These are phyloP conservation scores for Neodiprion pinetum DNA, from an alignment of 1,140 invertebrate species.

Conservation along the genomic window DNA sequence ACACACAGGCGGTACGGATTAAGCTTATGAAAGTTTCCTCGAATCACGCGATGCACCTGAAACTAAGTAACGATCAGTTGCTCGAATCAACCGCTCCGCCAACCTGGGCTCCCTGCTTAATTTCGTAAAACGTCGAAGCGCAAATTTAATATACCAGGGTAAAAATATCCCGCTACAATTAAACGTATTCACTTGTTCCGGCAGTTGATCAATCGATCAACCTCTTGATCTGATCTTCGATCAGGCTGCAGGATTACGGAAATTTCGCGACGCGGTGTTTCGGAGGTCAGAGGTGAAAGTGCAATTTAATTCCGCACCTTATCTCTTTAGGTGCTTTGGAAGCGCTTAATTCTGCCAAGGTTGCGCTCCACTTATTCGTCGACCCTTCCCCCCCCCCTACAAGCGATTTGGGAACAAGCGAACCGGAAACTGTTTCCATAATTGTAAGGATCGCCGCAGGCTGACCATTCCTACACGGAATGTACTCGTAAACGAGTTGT, in stretches of 20 bases:
- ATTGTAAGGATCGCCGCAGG: background rate
- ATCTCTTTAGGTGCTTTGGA: too few species aligned
- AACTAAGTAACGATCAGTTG: background rate
- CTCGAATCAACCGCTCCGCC: slow-evolving; percentile 5
- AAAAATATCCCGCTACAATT: too few species aligned
- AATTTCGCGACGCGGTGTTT: too few species aligned
- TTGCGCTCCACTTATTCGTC: background rate
- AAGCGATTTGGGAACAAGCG: background rate
- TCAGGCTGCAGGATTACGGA: too few species aligned
- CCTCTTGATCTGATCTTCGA: too few species aligned
- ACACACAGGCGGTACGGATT: background rate
- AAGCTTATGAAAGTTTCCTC: background rate
- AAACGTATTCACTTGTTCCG: too few species aligned
- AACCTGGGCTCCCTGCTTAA: background rate
- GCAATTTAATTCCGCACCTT: too few species aligned
- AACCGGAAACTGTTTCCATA: background rate
- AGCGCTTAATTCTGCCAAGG: background rate
- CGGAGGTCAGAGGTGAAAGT: too few species aligned
- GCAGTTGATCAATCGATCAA: too few species aligned
- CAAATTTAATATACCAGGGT: too few species aligned
- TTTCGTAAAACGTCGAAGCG: background rate
- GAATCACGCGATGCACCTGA: slow-evolving; percentile 13
- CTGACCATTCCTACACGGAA: background rate
- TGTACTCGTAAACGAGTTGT: too few species aligned
- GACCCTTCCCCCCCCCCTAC: background rate